Evolutionary conservation across 2,113 vertebrate genomes (phyloP), one percentile per base, ranked within the genome.

Genomic region (Pelecanus crispus): DNA sequence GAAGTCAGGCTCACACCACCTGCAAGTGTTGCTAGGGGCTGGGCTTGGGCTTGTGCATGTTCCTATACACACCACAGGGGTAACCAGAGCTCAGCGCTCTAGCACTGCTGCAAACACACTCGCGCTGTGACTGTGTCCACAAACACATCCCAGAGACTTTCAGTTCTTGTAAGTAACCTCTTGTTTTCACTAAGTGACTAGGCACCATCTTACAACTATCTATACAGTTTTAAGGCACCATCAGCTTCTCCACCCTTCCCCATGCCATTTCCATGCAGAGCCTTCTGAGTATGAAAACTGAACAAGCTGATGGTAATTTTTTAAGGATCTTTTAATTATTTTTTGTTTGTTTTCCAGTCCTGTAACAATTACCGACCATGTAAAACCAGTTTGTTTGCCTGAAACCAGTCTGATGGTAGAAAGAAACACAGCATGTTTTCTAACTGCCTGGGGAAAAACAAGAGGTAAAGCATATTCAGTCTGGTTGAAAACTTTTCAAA

Each of bases 401-500:
- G 61, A 98, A 17, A 93, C 95, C 42, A 96, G 98, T 66, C 98
- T 97, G 26, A 95, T 98, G 47, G 98, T 99, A 8, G 97, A 98
- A 29, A 98, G 98, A 94, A 96, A 95, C 21, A 97, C 98, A 4
- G 97, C 96, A 53, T 99, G 99, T 79, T 99, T 98, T 36, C 98
- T 99, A 63, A 99, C 99, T 3, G 99, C 99, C 75, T 99, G 99
- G 99, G 99, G 99, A 28, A 99, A 99, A 13, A 98, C 98, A 65
- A 86, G 98, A 98, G 98, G 99, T 99, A 92, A 98, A 97, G 11
- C 1, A 3, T 24, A 17, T 36, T 67, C 1, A 0, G 29, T 50
- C 44, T 0, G 0, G 17, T 29, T 83, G 38, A 38, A 84, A 90
- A 67, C 14, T 38, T 90, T 84, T 68, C 17, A 73, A 78, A 81